Evolutionary conservation across 1,140 invertebrate genomes (phyloP), one percentile per base, ranked within the genome.

Genomic region (Planococcus citri): DNA sequence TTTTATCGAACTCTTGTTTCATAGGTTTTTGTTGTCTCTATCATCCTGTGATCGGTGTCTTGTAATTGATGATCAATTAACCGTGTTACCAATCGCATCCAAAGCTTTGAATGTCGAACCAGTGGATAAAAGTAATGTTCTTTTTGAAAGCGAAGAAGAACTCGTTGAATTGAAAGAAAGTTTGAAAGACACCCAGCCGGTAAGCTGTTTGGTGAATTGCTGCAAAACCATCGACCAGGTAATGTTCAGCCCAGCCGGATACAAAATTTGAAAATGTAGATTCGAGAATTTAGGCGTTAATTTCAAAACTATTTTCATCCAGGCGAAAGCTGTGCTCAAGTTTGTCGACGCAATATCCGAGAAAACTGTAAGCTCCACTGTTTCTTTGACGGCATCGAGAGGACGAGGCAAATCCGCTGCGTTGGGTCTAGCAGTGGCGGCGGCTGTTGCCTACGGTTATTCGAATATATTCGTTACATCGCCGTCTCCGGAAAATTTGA

Each of bases 391-490:
- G 1, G 97, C 97, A 22, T 89, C 94, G 1, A 85, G 97, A 83
- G 97, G 97, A 21, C 83, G 97, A 72, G 97, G 97, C 72, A 99
- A 99, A 82, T 99, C 97, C 1, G 97, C 97, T 12, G 92, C 96
- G 12, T 80, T 99, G n/a, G 97, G 97, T 4, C 80, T 99, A 61
- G 87, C 95, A 1, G 90, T 99, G 27, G 88, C 91, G 20, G 90
- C 86, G 1, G 90, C 89, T 17, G 81, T 94, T 69, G 87, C 89
- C 0, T 89, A 90, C 76, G 92, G 93, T 21, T 99, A 98, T 79
- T 94, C 95, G 17, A 99, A 99, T 78, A 92, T 99, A 67, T 99
- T 96, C 80, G 94, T 99, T 14, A 97, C 97, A 0, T 95, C 94
- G 72, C 97, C 97, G 1, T 93, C 92, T 78, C 96, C 96, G 1